A percentile compares a stretch with the other conserved stretches of the same genome.
Conservation (phyloP, 2,888 invertebrate species). For the Geotrupes spiniger region DNA sequence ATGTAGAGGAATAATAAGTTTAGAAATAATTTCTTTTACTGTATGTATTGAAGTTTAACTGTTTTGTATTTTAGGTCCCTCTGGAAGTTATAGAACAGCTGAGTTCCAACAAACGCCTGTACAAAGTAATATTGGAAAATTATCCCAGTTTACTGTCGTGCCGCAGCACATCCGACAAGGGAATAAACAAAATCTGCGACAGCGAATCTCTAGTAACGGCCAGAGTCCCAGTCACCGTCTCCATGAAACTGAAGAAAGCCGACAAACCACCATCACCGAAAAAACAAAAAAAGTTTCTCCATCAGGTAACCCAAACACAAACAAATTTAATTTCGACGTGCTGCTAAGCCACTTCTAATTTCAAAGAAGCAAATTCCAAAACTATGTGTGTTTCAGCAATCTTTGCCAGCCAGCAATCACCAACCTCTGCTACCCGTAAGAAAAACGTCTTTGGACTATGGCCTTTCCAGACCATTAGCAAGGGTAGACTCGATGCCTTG, state of each 20-base stretch:
- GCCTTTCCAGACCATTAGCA: slow-evolving; percentile 4
- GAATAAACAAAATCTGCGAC: slow-evolving; percentile 48
- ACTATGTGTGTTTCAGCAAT: slow-evolving; percentile 32
- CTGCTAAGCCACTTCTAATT: neutral
- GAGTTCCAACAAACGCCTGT: slow-evolving; percentile 62
- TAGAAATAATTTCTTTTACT: too few relatives aligned
- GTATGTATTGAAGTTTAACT: too few relatives aligned
- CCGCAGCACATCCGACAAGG: slow-evolving; percentile 64
- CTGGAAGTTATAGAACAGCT: slow-evolving; percentile 63
- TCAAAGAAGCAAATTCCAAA: too few relatives aligned
- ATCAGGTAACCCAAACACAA: slow-evolving; percentile 20
- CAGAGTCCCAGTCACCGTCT: slow-evolving; percentile 58
- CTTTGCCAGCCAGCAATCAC: slow-evolving; percentile 30
- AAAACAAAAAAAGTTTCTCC: slow-evolving; percentile 19
- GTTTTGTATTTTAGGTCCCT: too few relatives aligned
- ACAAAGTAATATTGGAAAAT: slow-evolving; percentile 69
- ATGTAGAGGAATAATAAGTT: too few relatives aligned
- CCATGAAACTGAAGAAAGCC: slow-evolving; percentile 57
- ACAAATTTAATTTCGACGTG: neutral
- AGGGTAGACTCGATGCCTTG: slow-evolving; percentile 49
- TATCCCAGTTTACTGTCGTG: slow-evolving; percentile 67
- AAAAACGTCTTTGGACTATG: slow-evolving; percentile 18
- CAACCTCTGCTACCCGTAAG: slow-evolving; percentile 7
- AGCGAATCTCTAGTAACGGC: slow-evolving; percentile 48
- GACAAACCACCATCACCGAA: slow-evolving; percentile 23